Percentiles rank a stretch among this genome's conserved stretches.
Conservation (phyloP, 2,797 vertebrate species). For the Crocodylus rhombifer region DNA sequence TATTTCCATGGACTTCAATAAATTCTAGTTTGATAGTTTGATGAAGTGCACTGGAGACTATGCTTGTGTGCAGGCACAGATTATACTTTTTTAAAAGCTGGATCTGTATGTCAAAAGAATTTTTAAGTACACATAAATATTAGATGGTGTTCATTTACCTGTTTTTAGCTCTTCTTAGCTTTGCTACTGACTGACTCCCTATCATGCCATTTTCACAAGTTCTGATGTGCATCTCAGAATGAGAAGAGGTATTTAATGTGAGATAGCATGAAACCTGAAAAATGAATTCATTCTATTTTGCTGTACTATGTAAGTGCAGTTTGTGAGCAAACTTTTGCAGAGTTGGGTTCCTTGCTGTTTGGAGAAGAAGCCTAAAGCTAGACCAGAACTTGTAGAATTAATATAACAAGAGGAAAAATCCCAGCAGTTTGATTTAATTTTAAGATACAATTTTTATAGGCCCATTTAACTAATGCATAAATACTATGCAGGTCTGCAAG, state of each 20-base stretch:
- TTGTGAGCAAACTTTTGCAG: background rate
- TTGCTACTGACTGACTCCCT: background rate
- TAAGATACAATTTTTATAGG: background rate
- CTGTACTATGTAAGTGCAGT: background rate
- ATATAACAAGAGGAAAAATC: background rate
- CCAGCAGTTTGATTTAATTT: background rate
- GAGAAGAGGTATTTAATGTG: background rate
- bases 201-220: background rate
- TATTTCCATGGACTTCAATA: background rate
- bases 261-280: background rate
- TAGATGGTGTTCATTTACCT: background rate
- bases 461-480: background rate
- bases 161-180: background rate
- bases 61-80: accelerated
- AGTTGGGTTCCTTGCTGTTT: background rate
- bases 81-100: background rate
- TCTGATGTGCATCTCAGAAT: background rate
- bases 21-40: background rate
- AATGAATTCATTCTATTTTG: background rate
- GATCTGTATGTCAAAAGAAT: background rate
- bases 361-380: background rate
- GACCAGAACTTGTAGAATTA: background rate
- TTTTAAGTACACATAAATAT: background rate
- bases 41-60: background rate
- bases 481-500: background rate